phyloP scores from a whole-genome alignment of 1,140 invertebrate species.

The Papilio xuthus region DNA sequence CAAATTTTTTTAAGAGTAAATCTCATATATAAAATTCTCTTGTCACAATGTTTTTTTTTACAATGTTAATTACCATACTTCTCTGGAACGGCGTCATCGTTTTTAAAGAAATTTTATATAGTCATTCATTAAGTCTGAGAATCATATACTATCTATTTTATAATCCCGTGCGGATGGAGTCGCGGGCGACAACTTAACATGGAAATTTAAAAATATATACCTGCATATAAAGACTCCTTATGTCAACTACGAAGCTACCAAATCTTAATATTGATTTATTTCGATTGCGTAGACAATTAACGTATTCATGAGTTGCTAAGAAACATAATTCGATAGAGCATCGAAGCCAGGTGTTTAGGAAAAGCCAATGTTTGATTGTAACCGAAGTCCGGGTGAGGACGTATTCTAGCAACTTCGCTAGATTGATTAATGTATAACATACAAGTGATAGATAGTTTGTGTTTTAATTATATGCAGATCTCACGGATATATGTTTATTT shows the following conservation, averaged over 20 bases:
- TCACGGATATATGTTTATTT: neutral
- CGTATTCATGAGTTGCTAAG: constrained; percentile 12
- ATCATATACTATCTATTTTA: too few relatives aligned
- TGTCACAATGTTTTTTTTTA: too few relatives aligned
- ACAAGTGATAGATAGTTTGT: neutral
- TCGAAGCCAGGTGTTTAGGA: neutral
- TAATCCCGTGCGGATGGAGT: too few relatives aligned
- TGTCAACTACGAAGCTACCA: neutral
- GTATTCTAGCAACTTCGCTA: neutral
- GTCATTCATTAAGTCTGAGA: too few relatives aligned
- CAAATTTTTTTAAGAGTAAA: neutral
- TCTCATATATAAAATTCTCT: too few relatives aligned
- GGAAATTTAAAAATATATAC: neutral
- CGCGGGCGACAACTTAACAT: neutral
- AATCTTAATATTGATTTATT: neutral
- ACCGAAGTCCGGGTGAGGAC: constrained; percentile 3
- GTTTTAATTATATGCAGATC: neutral
- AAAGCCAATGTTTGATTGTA: neutral
- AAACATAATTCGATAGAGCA: neutral
- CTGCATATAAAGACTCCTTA: neutral
- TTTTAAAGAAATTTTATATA: too few relatives aligned
- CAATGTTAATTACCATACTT: too few relatives aligned
- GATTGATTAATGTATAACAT: constrained; percentile 11
- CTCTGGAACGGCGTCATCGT: too few relatives aligned
- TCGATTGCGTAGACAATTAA: neutral